These are phyloP conservation scores for Cylloceria caligata DNA, from an alignment of 2,888 invertebrate species.

Conservation along the genomic window DNA sequence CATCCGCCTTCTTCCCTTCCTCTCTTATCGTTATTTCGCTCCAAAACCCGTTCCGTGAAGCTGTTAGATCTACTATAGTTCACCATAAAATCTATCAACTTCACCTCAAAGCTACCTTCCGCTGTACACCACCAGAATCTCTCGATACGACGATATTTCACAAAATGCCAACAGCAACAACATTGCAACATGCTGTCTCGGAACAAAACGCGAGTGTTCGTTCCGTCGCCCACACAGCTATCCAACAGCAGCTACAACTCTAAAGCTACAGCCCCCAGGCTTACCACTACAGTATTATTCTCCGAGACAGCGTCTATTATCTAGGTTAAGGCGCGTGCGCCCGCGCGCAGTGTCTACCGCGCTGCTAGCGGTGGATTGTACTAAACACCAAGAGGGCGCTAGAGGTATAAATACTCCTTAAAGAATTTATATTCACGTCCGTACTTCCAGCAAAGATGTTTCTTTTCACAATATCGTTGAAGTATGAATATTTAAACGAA, in stretches of 20 bases:
- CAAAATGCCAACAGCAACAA: not conserved
- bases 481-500: not conserved
- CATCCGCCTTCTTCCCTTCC: too few relatives aligned
- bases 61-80: not conserved
- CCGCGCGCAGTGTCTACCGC: not conserved
- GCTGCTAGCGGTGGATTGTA: not conserved
- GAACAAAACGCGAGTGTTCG: not conserved
- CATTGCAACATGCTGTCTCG: not conserved
- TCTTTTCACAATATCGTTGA: not conserved
- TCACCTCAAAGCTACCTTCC: not conserved
- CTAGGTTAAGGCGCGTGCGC: not conserved
- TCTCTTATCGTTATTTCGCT: not conserved
- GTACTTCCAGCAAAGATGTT: not conserved
- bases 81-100: not conserved
- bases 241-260: not conserved
- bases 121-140: not conserved
- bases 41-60: not conserved
- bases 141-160: not conserved
- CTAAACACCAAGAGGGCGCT: not conserved
- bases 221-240: slow-evolving; percentile 1
- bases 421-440: slow-evolving; percentile 10
- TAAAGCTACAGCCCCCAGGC: not conserved
- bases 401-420: not conserved
- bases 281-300: not conserved
- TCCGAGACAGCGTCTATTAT: slow-evolving; percentile 1